phyloP scores from a whole-genome alignment of 2,888 invertebrate species.

The Maniola hyperantus region DNA sequence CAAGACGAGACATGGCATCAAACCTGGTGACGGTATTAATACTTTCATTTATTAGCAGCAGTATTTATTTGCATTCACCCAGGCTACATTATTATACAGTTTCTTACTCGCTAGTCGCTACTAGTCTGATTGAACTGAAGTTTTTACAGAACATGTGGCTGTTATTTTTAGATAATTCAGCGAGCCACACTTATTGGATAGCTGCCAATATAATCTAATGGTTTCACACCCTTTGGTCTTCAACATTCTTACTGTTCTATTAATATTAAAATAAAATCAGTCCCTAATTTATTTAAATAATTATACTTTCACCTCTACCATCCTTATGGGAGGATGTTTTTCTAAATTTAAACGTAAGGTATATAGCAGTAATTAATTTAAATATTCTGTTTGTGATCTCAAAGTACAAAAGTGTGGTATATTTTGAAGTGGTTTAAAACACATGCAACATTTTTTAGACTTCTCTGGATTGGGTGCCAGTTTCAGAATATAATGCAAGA shows the following conservation, averaged over 20 bases:
- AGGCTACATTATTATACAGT: background rate
- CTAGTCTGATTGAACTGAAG: conserved; percentile 51
- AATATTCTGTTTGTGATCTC: conserved; percentile 21
- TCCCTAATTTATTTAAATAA: conserved; percentile 29
- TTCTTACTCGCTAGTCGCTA: conserved; percentile 18
- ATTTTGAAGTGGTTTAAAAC: conserved; percentile 31
- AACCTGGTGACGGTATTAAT: conserved; percentile 76
- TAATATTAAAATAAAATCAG: conserved; percentile 40
- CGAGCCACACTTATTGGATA: conserved; percentile 64
- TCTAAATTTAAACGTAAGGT: conserved; percentile 76
- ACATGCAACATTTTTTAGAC: conserved; percentile 62
- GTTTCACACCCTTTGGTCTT: conserved; percentile 40
- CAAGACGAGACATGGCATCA: conserved; percentile 81
- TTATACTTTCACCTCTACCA: conserved; percentile 15
- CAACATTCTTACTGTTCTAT: conserved; percentile 41
- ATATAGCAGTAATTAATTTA: conserved; percentile 34
- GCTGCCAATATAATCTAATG: conserved; percentile 60
- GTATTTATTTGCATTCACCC: background rate
- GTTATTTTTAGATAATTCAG: conserved; percentile 70
- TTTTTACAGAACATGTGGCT: conserved; percentile 57
- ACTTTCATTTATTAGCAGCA: background rate
- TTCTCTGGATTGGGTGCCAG: conserved; percentile 80
- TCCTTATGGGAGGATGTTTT: conserved; percentile 77
- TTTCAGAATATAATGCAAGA: conserved; percentile 77
- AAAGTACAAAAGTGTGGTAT: conserved; percentile 7